Base-by-base conservation (phyloP, 2,797 vertebrate genomes). In the Emys orbicularis region DNA sequence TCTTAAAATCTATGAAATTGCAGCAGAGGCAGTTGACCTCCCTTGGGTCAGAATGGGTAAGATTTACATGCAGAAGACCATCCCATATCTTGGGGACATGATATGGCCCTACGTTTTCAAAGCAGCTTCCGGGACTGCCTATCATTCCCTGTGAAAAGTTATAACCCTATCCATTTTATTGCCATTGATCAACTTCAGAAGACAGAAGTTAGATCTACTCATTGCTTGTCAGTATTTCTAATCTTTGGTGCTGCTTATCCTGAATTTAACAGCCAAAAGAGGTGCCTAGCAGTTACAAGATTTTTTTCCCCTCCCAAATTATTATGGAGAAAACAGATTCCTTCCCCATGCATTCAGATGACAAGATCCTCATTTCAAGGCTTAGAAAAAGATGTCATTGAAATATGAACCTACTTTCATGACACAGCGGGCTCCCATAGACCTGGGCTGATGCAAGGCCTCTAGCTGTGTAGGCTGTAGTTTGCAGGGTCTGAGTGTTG, bases 401-500 rank as follows among this genome's bases (percentile, higher is more conserved):
- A 81, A 92, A 49, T 54, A 54, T 91, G 53, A 90, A 98, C 98
- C 90, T 97, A 98, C 98, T 98, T 88, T 93, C 89, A 54, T 74
- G 85, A 83, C 57, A 92, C 97, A 97, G 96, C 0, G 86, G 94
- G 95, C 95, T 98, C 54, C 90, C 96, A 2, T 86, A 94, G 47
- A 16, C 76, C 90, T 96, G 96, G 41, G 90, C 5, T 41, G 96
- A 0, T 89, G 93, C 92, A 76, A 96, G 79, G 37, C 84, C 83
- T 3, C 56, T 87, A 84, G 96, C 84, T 59, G 93, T 76, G 81
- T 92, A 94, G 56, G 91, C 91, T 47, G 94, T 56, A 2, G 97
- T 77, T 68, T 98, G 97, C 65, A 98, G 90, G 77, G 92, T 92
- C 95, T 98, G 98, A 0, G 98, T 98, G 86, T 98, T 99, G 93